Evolutionary conservation across 2,797 vertebrate species (phyloP).

Genomic region (Lophura swinhoii): DNA sequence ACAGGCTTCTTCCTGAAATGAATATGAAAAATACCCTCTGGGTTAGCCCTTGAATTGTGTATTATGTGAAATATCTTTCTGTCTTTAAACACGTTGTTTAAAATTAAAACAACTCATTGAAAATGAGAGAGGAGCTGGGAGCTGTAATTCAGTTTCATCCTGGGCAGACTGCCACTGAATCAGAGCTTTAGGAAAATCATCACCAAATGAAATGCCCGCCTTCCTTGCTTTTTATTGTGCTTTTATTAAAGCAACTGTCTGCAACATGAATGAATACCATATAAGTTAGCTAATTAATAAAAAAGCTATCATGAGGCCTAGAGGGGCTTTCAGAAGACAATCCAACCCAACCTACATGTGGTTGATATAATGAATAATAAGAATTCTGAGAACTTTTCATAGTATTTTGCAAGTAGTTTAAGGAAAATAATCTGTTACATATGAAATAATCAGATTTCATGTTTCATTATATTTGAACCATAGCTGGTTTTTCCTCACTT

Average conservation of each 20-base stretch:
- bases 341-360: neutral
- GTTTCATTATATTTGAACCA: neutral
- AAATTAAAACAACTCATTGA: slow-evolving; percentile 41
- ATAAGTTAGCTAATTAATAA: slow-evolving; percentile 42
- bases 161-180: slow-evolving; percentile 54
- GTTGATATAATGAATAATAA: neutral
- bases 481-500: neutral
- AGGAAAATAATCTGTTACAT: neutral
- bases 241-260: slow-evolving; percentile 42
- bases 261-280: neutral
- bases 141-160: slow-evolving; percentile 37
- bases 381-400: neutral
- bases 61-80: slow-evolving; percentile 16
- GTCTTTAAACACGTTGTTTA: slow-evolving; percentile 29
- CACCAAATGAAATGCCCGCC: slow-evolving; percentile 24
- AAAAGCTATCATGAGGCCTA: slow-evolving; percentile 5
- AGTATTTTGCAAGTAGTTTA: neutral
- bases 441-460: neutral
- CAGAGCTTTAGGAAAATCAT: slow-evolving; percentile 47
- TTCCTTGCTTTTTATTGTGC: slow-evolving; percentile 37
- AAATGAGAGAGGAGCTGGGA: slow-evolving; percentile 28
- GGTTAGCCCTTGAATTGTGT: slow-evolving; percentile 7
- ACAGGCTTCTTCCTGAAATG: neutral
- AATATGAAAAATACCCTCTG: neutral
- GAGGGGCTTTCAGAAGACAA: neutral